Conservation (phyloP, 2,888 invertebrate species). For the Ophonus ardosiacus region DNA sequence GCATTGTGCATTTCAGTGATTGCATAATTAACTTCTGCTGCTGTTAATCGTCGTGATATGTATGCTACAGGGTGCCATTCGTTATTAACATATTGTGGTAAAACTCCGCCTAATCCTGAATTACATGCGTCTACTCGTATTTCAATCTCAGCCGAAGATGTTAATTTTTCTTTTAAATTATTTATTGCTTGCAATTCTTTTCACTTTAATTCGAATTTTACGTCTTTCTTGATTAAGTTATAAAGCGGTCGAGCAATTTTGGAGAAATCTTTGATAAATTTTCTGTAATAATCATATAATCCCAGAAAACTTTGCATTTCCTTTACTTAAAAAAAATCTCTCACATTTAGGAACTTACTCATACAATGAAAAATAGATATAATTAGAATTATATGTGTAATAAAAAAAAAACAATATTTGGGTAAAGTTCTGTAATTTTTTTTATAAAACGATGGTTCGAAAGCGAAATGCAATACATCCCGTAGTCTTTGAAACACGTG, state of each 20-base stretch:
- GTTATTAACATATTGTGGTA: conserved; percentile 69
- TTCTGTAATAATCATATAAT: no score
- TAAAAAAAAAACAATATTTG: no score
- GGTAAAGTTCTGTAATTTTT: no score
- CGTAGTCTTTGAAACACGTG: conserved; percentile 60
- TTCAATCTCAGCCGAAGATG: conserved; percentile 65
- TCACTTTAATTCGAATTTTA: conserved; percentile 62
- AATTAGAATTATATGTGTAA: no score
- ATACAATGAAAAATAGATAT: no score
- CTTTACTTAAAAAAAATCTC: no score
- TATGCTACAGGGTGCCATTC: conserved; percentile 71
- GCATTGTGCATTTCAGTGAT: conserved; percentile 63
- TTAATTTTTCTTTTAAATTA: conserved; percentile 67
- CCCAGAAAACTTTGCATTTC: conserved; percentile 53
- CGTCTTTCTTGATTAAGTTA: conserved; percentile 63
- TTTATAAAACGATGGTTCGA: no score
- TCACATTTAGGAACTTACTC: no score
- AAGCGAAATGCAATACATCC: no score
- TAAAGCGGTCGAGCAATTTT: conserved; percentile 67
- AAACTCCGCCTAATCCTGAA: conserved; percentile 70
- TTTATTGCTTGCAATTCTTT: conserved; percentile 64
- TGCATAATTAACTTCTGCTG: conserved; percentile 62
- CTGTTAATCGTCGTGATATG: conserved; percentile 38
- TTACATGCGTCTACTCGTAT: conserved; percentile 71
- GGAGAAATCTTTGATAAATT: conserved; percentile 64